A percentile compares a stretch with the other conserved stretches of the same genome.
Evolutionary conservation across 2,888 invertebrate species (phyloP).

Genomic region (Actias luna): DNA sequence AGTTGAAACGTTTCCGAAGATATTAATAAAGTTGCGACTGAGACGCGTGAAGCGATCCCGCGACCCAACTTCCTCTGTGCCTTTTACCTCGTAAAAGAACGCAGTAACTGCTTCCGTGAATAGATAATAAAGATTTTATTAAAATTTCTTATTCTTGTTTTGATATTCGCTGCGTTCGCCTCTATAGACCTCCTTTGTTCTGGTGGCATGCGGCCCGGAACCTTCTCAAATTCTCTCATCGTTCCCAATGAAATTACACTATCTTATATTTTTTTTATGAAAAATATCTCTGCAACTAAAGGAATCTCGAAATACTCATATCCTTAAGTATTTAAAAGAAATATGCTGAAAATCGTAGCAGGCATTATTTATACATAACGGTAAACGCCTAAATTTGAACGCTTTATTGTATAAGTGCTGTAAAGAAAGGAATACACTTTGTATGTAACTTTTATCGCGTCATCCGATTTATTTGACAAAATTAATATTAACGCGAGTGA

Average conservation of each 20-base stretch:
- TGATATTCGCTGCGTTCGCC: conserved; percentile 56
- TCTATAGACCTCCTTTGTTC: conserved; percentile 61
- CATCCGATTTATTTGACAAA: too few species aligned
- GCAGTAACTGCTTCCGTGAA: conserved; percentile 73
- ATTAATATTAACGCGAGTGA: too few species aligned
- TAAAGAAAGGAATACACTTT: too few species aligned
- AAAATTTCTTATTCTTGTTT: conserved; percentile 78
- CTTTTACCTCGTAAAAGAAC: conserved; percentile 71
- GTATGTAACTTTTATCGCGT: too few species aligned
- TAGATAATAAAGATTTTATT: conserved; percentile 80
- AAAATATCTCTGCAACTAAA: too few species aligned
- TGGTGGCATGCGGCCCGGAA: conserved; percentile 58
- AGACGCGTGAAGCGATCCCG: conserved; percentile 49
- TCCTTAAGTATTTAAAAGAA: too few species aligned
- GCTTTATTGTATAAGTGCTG: too few species aligned
- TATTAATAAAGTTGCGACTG: conserved; percentile 64
- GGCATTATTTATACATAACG: too few species aligned
- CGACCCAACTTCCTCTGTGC: conserved; percentile 56
- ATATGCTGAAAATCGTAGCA: too few species aligned
- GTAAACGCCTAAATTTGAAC: too few species aligned
- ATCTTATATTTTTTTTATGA: conserved; percentile 42
- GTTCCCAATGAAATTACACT: conserved; percentile 59
- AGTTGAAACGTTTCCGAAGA: conserved; percentile 53
- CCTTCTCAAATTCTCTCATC: conserved; percentile 50
- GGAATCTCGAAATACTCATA: too few species aligned